These are phyloP conservation scores for Pelochelys cantorii DNA, from an alignment of 2,797 vertebrate species.

Conservation along the genomic window DNA sequence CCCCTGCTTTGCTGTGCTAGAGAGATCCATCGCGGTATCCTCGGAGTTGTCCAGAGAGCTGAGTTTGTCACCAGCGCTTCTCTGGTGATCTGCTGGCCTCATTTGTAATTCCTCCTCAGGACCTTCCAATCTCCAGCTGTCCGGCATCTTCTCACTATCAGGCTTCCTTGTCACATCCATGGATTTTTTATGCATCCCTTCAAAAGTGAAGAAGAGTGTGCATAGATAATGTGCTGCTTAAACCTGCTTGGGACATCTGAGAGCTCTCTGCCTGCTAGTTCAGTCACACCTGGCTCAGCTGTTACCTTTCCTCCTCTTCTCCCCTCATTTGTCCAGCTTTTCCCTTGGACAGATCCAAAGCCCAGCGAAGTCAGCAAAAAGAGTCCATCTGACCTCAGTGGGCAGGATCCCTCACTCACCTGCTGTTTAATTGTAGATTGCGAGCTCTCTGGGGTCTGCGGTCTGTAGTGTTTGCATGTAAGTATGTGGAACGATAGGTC, in stretches of 20 bases:
- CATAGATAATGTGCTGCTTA: not conserved
- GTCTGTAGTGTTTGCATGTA: rapidly evolving
- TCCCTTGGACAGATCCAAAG: not conserved
- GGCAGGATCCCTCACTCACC: not conserved
- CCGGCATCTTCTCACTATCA: conserved; percentile 79
- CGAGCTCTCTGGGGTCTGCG: not conserved
- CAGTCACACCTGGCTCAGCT: not conserved
- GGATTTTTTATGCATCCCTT: conserved; percentile 98
- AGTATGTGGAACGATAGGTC: not conserved
- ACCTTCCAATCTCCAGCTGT: conserved; percentile 77
- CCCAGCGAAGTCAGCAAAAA: not conserved
- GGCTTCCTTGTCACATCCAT: conserved; percentile 85
- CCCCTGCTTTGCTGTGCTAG: conserved; percentile 89
- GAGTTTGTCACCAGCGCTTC: conserved; percentile 57
- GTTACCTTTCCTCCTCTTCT: not conserved
- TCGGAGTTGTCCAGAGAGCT: conserved; percentile 77
- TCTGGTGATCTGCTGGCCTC: conserved; percentile 72
- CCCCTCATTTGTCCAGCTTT: not conserved
- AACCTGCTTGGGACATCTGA: not conserved
- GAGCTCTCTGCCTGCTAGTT: not conserved
- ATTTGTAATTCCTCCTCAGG: conserved; percentile 77
- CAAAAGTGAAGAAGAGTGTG: conserved; percentile 38
- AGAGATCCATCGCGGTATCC: conserved; percentile 91
- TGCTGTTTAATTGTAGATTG: rapidly evolving
- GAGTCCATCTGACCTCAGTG: rapidly evolving